Evolutionary conservation across 2,797 vertebrate species (phyloP).

Genomic region (Syngnathus acus): DNA sequence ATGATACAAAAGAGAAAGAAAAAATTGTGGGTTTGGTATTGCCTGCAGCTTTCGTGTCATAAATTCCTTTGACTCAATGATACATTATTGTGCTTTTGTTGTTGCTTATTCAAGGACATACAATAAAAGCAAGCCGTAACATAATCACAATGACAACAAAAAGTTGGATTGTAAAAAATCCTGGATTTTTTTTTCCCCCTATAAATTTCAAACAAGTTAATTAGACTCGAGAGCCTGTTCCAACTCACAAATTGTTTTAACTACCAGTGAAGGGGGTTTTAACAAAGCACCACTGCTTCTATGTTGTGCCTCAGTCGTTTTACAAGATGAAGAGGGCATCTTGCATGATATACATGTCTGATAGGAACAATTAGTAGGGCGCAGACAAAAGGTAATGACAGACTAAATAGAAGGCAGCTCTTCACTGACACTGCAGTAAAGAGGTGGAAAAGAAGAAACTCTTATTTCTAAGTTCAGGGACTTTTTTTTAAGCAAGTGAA

Average conservation of each 20-base stretch:
- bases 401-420: conserved; percentile 48
- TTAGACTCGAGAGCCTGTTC: background rate
- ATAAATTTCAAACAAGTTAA: background rate
- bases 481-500: background rate
- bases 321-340: background rate
- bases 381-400: conserved; percentile 9
- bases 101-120: background rate
- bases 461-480: background rate
- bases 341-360: conserved; percentile 32
- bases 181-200: background rate
- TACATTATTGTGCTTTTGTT: background rate
- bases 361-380: conserved; percentile 65
- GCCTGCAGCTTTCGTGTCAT: background rate
- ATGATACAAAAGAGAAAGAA: too few species aligned
- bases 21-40: background rate
- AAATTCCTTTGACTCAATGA: background rate
- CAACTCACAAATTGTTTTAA: background rate
- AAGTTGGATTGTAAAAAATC: background rate
- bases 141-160: background rate
- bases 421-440: conserved; percentile 38
- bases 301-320: background rate
- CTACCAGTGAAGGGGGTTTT: background rate
- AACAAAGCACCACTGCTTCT: conserved; percentile 1
- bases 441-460: background rate
- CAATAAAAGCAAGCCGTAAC: background rate